Conservation (phyloP, 2,888 invertebrate genomes). For the Rhabditoides inermis region DNA sequence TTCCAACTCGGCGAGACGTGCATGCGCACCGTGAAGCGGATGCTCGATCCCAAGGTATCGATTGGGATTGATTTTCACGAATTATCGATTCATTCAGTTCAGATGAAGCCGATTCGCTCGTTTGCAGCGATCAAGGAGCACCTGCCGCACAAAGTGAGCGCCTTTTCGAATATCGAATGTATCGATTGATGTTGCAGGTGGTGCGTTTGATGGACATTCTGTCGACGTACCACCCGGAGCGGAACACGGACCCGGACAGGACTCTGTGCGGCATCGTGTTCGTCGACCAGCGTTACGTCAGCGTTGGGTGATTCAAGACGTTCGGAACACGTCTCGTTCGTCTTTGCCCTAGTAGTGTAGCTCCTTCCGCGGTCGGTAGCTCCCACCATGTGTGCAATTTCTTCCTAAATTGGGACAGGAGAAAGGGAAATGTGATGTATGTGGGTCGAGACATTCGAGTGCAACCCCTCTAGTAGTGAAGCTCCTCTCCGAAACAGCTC, state of each 20-base stretch:
- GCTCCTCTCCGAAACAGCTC: too few species aligned
- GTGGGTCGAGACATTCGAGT: too few species aligned
- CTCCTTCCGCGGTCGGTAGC: too few species aligned
- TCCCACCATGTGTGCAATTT: too few species aligned
- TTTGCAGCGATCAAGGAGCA: constrained; percentile 14
- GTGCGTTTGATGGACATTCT: constrained; percentile 30
- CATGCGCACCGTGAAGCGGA: constrained; percentile 37
- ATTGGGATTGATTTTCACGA: too few species aligned
- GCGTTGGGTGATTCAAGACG: too few species aligned
- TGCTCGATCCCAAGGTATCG: constrained; percentile 27
- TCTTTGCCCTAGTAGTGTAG: too few species aligned
- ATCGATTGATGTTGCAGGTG: constrained; percentile 5
- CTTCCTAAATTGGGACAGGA: too few species aligned
- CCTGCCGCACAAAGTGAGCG: constrained; percentile 63
- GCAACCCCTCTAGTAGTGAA: too few species aligned
- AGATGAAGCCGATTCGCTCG: background rate
- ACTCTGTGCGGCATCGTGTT: constrained; percentile 78
- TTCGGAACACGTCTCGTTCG: too few species aligned
- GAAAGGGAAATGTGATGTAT: too few species aligned
- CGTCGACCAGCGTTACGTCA: constrained; percentile 75
- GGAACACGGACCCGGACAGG: constrained; percentile 11
- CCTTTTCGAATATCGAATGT: constrained; percentile 64
- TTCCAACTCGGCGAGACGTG: constrained; percentile 52
- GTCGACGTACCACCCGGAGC: constrained; percentile 17
- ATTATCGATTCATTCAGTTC: too few species aligned